Conservation (phyloP, 2,797 vertebrate species). For the Mastacembelus armatus region DNA sequence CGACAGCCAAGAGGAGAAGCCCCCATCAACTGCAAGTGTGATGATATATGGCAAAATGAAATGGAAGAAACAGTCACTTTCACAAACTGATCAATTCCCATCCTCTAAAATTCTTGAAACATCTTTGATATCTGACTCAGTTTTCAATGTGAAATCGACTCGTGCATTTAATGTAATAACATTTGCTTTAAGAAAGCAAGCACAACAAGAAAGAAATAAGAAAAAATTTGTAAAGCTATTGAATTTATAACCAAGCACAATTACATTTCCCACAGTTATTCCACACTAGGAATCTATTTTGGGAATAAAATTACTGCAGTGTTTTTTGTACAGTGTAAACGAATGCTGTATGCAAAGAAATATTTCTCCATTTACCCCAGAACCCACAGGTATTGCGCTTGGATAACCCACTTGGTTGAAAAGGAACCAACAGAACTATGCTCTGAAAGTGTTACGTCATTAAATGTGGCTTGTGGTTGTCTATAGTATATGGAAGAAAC, state of each 20-base stretch:
- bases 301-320: slow-evolving; percentile 63
- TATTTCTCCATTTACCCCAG: slow-evolving; percentile 63
- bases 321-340: slow-evolving; percentile 64
- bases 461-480: slow-evolving; percentile 49
- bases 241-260: slow-evolving; percentile 40
- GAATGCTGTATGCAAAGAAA: slow-evolving; percentile 70
- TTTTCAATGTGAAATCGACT: neutral
- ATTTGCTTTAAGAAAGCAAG: slow-evolving; percentile 10
- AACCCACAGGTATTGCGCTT: slow-evolving; percentile 74
- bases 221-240: slow-evolving; percentile 15
- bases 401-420: slow-evolving; percentile 62
- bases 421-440: slow-evolving; percentile 43
- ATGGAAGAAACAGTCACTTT: slow-evolving; percentile 2
- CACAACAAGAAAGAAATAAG: neutral
- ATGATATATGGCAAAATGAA: neutral
- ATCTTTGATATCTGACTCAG: neutral
- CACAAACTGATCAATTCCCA: neutral
- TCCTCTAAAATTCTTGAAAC: neutral
- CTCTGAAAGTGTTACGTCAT: slow-evolving; percentile 55
- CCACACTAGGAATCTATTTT: slow-evolving; percentile 65
- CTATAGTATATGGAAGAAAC: slow-evolving; percentile 37
- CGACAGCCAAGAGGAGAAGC: too few relatives aligned
- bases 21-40: too few relatives aligned
- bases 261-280: slow-evolving; percentile 60
- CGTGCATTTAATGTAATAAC: neutral